Percentiles rank a stretch among this genome's conserved stretches.
Evolutionary conservation across 2,113 vertebrate genomes (phyloP).

Genomic region (Dicaeum eximium): DNA sequence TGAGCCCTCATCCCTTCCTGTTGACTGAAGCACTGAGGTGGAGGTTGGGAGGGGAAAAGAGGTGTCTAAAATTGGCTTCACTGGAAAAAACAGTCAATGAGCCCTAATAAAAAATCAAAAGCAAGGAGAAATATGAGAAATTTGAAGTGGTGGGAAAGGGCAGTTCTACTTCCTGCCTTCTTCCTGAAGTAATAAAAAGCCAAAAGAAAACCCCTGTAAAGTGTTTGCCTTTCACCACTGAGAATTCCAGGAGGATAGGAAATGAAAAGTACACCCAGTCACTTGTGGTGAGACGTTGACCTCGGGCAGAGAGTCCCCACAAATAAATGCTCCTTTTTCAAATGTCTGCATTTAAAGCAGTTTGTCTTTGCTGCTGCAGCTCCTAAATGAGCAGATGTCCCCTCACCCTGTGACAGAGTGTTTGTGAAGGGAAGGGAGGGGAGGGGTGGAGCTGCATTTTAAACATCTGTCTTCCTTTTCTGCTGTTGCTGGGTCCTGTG

Average conservation of each 20-base stretch:
- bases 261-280: background rate
- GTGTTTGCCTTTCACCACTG: background rate
- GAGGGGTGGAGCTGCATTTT: slow-evolving; percentile 16
- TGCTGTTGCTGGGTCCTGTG: background rate
- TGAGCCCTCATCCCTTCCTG: background rate
- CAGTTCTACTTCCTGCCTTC: background rate
- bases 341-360: background rate
- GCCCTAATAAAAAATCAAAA: background rate
- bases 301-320: background rate
- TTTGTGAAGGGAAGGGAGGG: slow-evolving; percentile 15
- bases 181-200: background rate
- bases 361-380: slow-evolving; percentile 1
- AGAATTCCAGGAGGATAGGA: background rate
- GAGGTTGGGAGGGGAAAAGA: background rate
- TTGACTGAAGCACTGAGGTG: background rate
- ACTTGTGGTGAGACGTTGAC: background rate
- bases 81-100: background rate
- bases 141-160: background rate
- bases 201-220: background rate
- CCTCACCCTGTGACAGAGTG: background rate
- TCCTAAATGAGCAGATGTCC: slow-evolving; percentile 1
- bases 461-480: slow-evolving; percentile 27
- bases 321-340: background rate
- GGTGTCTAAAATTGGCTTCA: background rate
- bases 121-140: background rate